Evolutionary conservation across 1,140 invertebrate species (phyloP).

Genomic region (Macrobrachium rosenbergii): DNA sequence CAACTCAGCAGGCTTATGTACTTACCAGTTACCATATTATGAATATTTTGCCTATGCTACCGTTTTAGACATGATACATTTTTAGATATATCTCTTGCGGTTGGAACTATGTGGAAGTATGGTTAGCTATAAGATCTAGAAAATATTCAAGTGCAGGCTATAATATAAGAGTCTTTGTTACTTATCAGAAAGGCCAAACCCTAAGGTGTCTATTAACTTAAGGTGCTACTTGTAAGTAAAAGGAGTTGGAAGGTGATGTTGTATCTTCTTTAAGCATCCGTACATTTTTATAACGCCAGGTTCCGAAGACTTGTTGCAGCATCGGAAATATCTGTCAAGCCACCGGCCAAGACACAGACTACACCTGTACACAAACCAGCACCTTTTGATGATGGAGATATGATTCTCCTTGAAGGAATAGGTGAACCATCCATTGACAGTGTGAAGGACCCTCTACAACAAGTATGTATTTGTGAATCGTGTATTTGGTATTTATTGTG

Average conservation of each 20-base stretch:
- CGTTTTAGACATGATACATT: too few species aligned
- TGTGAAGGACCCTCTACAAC: not conserved
- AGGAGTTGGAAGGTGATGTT: not conserved
- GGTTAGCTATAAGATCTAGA: too few species aligned
- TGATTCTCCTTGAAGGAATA: conserved; percentile 31
- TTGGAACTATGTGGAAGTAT: too few species aligned
- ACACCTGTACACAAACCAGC: conserved; percentile 43
- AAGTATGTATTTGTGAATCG: not conserved
- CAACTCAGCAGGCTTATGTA: too few species aligned
- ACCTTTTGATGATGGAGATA: conserved; percentile 22
- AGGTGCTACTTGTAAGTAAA: not conserved
- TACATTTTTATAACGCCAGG: conserved; percentile 41
- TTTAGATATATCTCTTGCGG: too few species aligned
- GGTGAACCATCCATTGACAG: conserved; percentile 11
- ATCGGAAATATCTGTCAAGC: conserved; percentile 37
- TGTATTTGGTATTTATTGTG: not conserved
- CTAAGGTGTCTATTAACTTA: too few species aligned
- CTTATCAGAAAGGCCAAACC: too few species aligned
- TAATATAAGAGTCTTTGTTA: too few species aligned
- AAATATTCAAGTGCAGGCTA: too few species aligned
- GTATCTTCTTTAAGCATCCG: too few species aligned
- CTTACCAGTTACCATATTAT: too few species aligned
- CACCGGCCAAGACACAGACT: conserved; percentile 17
- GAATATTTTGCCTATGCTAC: too few species aligned
- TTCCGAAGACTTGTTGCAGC: conserved; percentile 66